These are phyloP conservation scores for Brachystomella parvula DNA, from an alignment of 1,140 invertebrate genomes.

Conservation along the genomic window DNA sequence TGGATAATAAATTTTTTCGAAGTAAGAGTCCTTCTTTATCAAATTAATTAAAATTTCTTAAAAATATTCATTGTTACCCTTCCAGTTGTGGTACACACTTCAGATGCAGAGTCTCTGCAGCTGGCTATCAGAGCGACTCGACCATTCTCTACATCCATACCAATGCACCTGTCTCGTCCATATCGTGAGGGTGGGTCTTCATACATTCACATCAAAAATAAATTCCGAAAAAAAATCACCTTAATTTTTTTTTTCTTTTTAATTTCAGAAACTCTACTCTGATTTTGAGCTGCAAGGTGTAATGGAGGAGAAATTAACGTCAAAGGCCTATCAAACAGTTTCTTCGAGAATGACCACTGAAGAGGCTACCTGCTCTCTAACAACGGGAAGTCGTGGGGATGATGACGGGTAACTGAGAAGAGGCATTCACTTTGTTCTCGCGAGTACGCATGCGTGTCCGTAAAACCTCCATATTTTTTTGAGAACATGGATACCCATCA, in stretches of 20 bases:
- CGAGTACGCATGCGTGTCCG: not conserved
- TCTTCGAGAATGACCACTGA: constrained; percentile 90
- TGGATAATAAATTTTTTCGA: constrained; percentile 97
- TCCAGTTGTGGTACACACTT: constrained; percentile 84
- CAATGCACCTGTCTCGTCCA: constrained; percentile 94
- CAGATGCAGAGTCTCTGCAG: constrained; percentile 91
- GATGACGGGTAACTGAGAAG: constrained; percentile 42
- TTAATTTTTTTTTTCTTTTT: constrained; percentile 24
- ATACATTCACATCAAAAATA: constrained; percentile 20
- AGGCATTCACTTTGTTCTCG: constrained; percentile 12
- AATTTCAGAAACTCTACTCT: constrained; percentile 89
- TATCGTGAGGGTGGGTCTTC: constrained; percentile 90
- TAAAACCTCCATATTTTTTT: no score
- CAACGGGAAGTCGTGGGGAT: constrained; percentile 62
- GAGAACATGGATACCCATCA: no score
- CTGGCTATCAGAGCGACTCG: constrained; percentile 88
- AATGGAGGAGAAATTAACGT: constrained; percentile 95
- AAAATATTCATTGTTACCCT: constrained; percentile 1
- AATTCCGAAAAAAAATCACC: not conserved
- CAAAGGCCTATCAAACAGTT: constrained; percentile 89
- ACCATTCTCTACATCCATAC: constrained; percentile 89
- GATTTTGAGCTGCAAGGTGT: constrained; percentile 99
- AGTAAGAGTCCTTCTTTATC: constrained; percentile 46
- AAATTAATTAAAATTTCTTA: not conserved
- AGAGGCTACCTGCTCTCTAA: constrained; percentile 85